Evolutionary conservation across 2,888 invertebrate species (phyloP).

Genomic region (Lasioglossum morio): DNA sequence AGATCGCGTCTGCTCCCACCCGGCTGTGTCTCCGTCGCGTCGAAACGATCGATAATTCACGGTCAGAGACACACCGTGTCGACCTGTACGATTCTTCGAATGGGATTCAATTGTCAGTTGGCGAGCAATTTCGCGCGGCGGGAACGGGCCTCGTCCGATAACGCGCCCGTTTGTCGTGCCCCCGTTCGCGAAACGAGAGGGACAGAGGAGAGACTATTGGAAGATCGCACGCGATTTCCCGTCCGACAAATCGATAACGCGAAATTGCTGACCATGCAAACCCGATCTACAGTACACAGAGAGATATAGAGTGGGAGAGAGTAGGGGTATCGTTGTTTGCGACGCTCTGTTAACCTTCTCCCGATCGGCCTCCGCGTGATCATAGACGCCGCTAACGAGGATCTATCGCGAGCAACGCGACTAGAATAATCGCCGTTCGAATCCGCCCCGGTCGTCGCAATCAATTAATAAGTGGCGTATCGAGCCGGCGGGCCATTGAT

Average conservation of each 20-base stretch:
- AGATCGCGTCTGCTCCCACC: background rate
- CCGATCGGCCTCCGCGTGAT: slow-evolving; percentile 38
- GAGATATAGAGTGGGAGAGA: background rate
- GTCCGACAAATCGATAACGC: slow-evolving; percentile 39
- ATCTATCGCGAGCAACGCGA: slow-evolving; percentile 51
- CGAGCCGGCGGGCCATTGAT: slow-evolving; percentile 32
- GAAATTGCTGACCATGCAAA: slow-evolving; percentile 33
- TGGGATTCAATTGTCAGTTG: slow-evolving; percentile 11
- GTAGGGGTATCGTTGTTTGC: slow-evolving; percentile 36
- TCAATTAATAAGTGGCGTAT: slow-evolving; percentile 67
- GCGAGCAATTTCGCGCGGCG: background rate
- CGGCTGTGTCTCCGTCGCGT: background rate
- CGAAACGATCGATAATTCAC: slow-evolving; percentile 49
- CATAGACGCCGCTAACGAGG: slow-evolving; percentile 56
- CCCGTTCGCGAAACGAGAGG: background rate
- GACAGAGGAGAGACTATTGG: background rate
- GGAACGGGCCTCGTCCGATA: background rate
- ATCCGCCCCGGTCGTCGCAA: slow-evolving; percentile 38
- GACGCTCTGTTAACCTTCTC: slow-evolving; percentile 49
- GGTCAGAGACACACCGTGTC: slow-evolving; percentile 17
- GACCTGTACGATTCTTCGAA: slow-evolving; percentile 31
- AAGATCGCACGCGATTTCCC: slow-evolving; percentile 35
- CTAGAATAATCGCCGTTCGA: slow-evolving; percentile 55
- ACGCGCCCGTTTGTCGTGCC: background rate
- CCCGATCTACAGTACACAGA: background rate